Evolutionary conservation across 2,888 invertebrate genomes (phyloP).

Genomic region (Clusia tigrina): DNA sequence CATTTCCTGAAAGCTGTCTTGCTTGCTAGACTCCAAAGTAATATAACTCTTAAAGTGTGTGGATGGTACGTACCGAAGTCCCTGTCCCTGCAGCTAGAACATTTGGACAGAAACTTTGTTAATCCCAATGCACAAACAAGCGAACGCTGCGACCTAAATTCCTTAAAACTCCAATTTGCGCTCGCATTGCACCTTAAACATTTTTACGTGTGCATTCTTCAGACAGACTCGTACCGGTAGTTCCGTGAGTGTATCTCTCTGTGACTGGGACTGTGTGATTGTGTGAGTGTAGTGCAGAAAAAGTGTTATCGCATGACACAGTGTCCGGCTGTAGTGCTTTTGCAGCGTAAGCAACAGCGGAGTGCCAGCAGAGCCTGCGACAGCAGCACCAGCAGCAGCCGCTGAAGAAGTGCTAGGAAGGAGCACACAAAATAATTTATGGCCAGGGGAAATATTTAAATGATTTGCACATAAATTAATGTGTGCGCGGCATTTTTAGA

Average conservation of each 20-base stretch:
- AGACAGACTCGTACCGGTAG: neutral
- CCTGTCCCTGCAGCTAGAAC: too few species aligned
- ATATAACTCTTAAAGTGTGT: too few species aligned
- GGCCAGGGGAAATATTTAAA: constrained; percentile 11
- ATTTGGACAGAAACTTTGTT: too few species aligned
- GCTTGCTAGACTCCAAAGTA: too few species aligned
- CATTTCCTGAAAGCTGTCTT: too few species aligned
- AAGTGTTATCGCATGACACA: constrained; percentile 5
- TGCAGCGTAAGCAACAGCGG: neutral
- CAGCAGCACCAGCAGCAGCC: neutral
- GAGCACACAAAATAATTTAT: constrained; percentile 3
- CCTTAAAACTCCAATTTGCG: neutral
- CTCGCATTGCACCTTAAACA: neutral
- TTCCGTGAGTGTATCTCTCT: neutral
- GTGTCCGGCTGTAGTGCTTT: neutral
- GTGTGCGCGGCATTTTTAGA: neutral
- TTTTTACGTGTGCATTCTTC: neutral
- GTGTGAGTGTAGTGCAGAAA: neutral
- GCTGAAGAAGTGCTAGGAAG: neutral
- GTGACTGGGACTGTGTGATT: too few species aligned
- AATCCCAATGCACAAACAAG: too few species aligned
- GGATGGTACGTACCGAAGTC: too few species aligned
- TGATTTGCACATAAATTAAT: constrained; percentile 11
- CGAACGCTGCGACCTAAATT: neutral
- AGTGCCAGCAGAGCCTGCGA: neutral